Evolutionary conservation across 2,888 invertebrate genomes (phyloP).

Genomic region (Tryphoninae sp.): DNA sequence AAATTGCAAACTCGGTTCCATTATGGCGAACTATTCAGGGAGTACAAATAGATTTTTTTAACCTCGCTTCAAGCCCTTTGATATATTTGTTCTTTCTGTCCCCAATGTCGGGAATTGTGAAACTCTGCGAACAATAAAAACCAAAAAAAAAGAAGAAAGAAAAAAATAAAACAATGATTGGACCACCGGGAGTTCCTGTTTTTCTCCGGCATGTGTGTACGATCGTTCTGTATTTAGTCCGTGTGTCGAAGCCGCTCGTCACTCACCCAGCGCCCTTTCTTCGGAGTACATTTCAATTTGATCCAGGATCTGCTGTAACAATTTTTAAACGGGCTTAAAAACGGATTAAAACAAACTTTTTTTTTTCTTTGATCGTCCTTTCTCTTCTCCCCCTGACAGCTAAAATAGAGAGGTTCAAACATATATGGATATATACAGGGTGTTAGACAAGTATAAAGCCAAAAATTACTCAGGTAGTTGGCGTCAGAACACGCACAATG

Average conservation of each 20-base stretch:
- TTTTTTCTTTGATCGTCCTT: constrained; percentile 23
- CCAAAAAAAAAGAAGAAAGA: background rate
- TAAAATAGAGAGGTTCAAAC: constrained; percentile 38
- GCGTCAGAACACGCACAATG: no score
- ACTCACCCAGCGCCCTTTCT: constrained; percentile 52
- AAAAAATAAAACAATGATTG: constrained; percentile 51
- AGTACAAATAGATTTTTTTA: constrained; percentile 27
- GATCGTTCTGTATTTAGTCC: constrained; percentile 37
- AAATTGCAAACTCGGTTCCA: constrained; percentile 19
- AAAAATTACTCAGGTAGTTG: no score
- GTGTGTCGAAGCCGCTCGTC: constrained; percentile 54
- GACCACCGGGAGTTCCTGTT: constrained; percentile 47
- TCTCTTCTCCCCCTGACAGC: constrained; percentile 33
- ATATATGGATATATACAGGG: background rate
- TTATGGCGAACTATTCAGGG: constrained; percentile 20
- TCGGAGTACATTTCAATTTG: constrained; percentile 59
- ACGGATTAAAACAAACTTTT: constrained; percentile 20
- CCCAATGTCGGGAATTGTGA: constrained; percentile 49
- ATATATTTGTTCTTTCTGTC: constrained; percentile 44
- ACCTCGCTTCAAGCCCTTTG: constrained; percentile 12
- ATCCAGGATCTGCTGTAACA: constrained; percentile 42
- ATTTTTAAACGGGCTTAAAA: constrained; percentile 46
- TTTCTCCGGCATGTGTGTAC: constrained; percentile 13
- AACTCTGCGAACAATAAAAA: constrained; percentile 18
- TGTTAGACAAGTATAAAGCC: background rate